phyloP scores from a whole-genome alignment of 2,888 invertebrate species.

The Microlaimidae sp. region DNA sequence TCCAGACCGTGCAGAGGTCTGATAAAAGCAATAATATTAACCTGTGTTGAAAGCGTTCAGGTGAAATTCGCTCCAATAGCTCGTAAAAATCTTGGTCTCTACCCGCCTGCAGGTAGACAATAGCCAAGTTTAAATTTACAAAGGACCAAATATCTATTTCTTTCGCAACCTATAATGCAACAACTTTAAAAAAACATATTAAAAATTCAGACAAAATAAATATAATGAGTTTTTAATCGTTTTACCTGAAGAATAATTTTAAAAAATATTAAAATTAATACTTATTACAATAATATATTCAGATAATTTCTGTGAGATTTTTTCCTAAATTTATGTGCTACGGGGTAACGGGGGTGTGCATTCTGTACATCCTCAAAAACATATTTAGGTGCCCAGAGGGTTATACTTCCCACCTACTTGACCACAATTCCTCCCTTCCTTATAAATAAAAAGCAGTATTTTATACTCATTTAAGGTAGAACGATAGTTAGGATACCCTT shows the following conservation, averaged over 20 bases:
- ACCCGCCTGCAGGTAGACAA: slow-evolving; percentile 78
- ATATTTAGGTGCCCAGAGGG: too few species aligned
- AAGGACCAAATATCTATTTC: slow-evolving; percentile 82
- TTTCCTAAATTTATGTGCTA: too few species aligned
- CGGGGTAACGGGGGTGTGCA: too few species aligned
- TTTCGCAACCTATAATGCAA: slow-evolving; percentile 52
- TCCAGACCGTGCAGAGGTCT: too few species aligned
- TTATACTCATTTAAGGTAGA: too few species aligned
- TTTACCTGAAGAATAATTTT: slow-evolving; percentile 1
- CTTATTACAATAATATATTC: too few species aligned
- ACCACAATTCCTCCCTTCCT: too few species aligned
- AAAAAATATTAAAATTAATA: slow-evolving; percentile 2
- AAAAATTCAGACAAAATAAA: slow-evolving; percentile 11
- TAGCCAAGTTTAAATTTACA: slow-evolving; percentile 83
- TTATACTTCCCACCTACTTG: too few species aligned
- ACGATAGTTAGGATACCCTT: too few species aligned
- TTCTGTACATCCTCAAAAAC: too few species aligned
- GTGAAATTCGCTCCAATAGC: slow-evolving; percentile 73
- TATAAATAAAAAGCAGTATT: too few species aligned
- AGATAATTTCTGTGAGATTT: too few species aligned
- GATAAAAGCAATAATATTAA: slow-evolving; percentile 11
- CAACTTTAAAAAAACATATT: neutral
- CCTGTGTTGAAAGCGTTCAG: slow-evolving; percentile 69
- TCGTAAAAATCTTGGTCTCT: slow-evolving; percentile 69
- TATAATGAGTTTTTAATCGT: slow-evolving; percentile 7